Evolutionary conservation across 2,113 vertebrate species (phyloP).

Genomic region (Cyphomyrus plagiostoma): DNA sequence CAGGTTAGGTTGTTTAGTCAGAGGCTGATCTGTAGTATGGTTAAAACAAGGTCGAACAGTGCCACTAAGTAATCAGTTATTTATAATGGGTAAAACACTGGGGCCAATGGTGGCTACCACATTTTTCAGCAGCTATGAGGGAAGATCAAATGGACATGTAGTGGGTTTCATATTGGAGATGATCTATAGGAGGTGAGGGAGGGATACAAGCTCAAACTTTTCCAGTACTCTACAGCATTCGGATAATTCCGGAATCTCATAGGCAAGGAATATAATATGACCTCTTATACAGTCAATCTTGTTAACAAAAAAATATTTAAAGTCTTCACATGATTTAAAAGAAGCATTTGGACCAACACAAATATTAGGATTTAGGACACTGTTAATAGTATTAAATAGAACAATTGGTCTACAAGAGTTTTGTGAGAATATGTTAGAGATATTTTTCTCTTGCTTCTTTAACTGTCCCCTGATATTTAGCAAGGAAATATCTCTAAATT

Average conservation of each 20-base stretch:
- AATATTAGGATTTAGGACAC: background rate
- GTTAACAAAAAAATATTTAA: background rate
- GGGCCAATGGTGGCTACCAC: background rate
- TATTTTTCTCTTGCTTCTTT: background rate
- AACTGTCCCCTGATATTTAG: background rate
- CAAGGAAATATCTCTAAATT: background rate
- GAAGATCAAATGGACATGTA: background rate
- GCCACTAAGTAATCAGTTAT: background rate
- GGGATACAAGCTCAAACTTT: background rate
- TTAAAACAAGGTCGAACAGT: background rate
- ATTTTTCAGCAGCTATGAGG: background rate
- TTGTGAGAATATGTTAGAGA: background rate
- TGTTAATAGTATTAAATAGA: background rate
- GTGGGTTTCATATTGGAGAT: background rate
- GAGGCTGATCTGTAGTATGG: background rate
- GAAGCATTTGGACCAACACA: background rate
- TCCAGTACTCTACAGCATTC: background rate
- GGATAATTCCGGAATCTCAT: background rate
- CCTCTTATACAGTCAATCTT: background rate
- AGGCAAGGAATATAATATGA: background rate
- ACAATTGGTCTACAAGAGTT: background rate
- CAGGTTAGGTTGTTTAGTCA: background rate
- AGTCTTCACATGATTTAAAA: background rate
- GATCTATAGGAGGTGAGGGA: background rate
- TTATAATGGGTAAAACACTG: background rate